Evolutionary conservation across 1,140 invertebrate species (phyloP), one percentile per base, ranked within the genome.

Genomic region (Arion vulgaris): DNA sequence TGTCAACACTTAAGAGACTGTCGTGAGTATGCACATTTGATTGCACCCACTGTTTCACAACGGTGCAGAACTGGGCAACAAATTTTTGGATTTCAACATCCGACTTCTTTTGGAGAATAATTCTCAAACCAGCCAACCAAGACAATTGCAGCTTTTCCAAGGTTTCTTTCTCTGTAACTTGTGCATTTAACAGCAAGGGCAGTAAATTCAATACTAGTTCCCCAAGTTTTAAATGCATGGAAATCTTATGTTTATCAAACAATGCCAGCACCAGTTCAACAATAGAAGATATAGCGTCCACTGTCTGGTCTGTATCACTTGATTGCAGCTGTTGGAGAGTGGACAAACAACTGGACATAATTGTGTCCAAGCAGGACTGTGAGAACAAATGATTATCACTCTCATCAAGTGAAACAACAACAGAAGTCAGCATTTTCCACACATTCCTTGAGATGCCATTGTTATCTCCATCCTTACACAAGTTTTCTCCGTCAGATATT

Each of bases 191-290:
- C n/a, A 74, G n/a, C 72, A 74, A 74, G 5, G 9, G 41, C n/a
- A 74, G 36, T 15, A 74, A 28, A 74, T n/a, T 74, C 41, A 74
- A n/a, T 15, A 74, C 72, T 4, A 74, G 72, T 49, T 74, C 72
- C n/a, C 72, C 39, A 9, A 74, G 72, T 19, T 74, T 17, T 49
- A 28, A 15, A 15, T 74, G 72, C n/a, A 28, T 28, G 7, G 38
- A 45, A 2, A 74, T 41, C 72, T 72, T 72, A 17, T 72, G 69
- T 26, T 72, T 72, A 41, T 72, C 32, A 32, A 72, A 72, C 17
- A 41, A 36, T 34, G 69, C 19, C 69, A 38, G 32, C 39, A 41
- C 69, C 69, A 72, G 34, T 2, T 41, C 34, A 9, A 72, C 32
- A 36, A 72, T 32, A 7, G 32, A 72, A 15, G 2, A 38, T 17